These are phyloP conservation scores for Masnerella sp. DNA, from an alignment of 2,888 invertebrate species.

Conservation along the genomic window DNA sequence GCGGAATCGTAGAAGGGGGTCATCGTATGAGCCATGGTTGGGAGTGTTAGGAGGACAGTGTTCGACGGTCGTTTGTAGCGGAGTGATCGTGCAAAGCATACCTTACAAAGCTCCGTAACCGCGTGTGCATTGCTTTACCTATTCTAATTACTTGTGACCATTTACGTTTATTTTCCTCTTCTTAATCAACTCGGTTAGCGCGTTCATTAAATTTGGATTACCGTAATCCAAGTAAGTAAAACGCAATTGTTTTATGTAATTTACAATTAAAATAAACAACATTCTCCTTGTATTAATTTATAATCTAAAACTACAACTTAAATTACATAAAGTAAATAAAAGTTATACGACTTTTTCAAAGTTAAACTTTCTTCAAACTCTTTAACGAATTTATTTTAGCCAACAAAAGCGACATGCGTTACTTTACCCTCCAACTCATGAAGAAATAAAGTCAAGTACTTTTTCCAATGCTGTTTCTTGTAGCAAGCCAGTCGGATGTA, in stretches of 20 bases:
- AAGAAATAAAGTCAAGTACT: too few species aligned
- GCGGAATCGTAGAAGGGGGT: constrained; percentile 62
- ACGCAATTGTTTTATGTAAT: not conserved
- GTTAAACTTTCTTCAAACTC: too few species aligned
- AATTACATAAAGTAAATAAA: too few species aligned
- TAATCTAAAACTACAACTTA: too few species aligned
- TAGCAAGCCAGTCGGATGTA: too few species aligned
- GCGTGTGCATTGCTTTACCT: constrained; percentile 40
- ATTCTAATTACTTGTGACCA: constrained; percentile 18
- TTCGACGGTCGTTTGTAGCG: constrained; percentile 59
- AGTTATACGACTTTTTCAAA: too few species aligned
- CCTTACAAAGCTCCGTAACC: constrained; percentile 23
- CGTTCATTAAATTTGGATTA: constrained; percentile 48
- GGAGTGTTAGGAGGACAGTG: constrained; percentile 62
- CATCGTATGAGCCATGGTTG: constrained; percentile 59
- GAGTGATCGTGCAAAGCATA: constrained; percentile 54
- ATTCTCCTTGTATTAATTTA: too few species aligned
- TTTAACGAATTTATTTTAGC: too few species aligned
- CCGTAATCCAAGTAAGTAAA: constrained; percentile 45
- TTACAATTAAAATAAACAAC: constrained; percentile 3
- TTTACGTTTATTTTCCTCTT: constrained; percentile 10
- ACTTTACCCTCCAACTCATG: too few species aligned
- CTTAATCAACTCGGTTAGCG: constrained; percentile 7
- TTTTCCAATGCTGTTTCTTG: too few species aligned
- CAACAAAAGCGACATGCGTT: too few species aligned